Evolutionary conservation across 2,888 invertebrate genomes (phyloP), one percentile per base, ranked within the genome.

Genomic region (Cataglyphis altisquamis): DNA sequence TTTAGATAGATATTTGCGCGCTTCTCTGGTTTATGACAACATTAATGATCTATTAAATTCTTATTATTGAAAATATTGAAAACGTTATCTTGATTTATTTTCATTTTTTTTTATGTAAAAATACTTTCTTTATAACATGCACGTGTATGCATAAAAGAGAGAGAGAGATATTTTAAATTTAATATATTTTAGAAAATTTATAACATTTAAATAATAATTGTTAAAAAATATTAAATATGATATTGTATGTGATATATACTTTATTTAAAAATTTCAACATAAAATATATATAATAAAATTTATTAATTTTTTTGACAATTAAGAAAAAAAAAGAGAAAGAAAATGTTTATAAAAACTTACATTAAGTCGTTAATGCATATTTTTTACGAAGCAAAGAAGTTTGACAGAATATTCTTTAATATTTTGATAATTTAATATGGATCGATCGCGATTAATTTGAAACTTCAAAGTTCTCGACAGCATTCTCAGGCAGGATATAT

Each of bases 401-500:
- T 41, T 2, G 45, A 36, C 25, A n/a, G 18, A 67, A 45, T 45
- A 41, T 45, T 67, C 41, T n/a, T 18, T 70, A 67, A 21, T 45
- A 0, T 10, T 10, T 15, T 21, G 18, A 32, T 32, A 15, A 77
- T 55, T 66, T 67, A 78, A 6, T 25, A 45, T 4, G 21, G 5
- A 45, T 78, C 57, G 21, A 32, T 68, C 21, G 78, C 41, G 18
- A 52, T 60, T 70, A 36, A 80, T 25, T 60, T 25, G 32, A 0
- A 57, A 18, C 6, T 21, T 29, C 12, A 4, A 57, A 60, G 68
- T 83, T 82, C 64, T 80, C 72, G 72, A n/a, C 39, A 57, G 75
- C 60, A 52, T 83, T 64, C 81, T 63, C 62, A 25, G 15, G 29
- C 68, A 75, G 78, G 80, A 72, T 72, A 57, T 48, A 45, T 25